Evolutionary conservation across 2,888 invertebrate genomes (phyloP).

Genomic region (Mantis religiosa): DNA sequence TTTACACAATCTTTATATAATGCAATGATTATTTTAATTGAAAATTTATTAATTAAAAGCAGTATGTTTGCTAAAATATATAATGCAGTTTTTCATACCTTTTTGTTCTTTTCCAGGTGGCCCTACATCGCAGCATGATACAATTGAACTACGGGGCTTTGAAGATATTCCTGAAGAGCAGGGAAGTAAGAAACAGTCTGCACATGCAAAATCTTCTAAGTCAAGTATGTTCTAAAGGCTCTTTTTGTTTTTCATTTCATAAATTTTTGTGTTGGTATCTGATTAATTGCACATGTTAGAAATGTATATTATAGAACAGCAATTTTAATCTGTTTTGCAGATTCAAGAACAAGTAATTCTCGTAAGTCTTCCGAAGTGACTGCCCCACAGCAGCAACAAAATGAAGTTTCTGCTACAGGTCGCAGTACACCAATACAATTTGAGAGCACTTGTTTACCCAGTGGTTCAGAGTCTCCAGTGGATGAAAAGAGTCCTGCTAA

Average conservation of each 20-base stretch:
- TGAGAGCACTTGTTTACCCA: not conserved
- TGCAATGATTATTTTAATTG: no score
- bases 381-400: not conserved
- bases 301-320: not conserved
- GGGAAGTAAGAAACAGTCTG: conserved; percentile 44
- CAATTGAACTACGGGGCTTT: conserved; percentile 90
- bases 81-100: not conserved
- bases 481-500: not conserved
- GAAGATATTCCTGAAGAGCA: conserved; percentile 61
- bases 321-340: not conserved
- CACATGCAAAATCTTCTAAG: conserved; percentile 37
- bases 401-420: conserved; percentile 38
- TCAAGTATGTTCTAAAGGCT: not conserved
- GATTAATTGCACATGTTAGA: not conserved
- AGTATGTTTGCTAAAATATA: no score
- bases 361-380: conserved; percentile 7
- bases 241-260: not conserved
- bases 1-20: no score
- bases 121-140: conserved; percentile 85
- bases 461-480: not conserved
- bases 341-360: not conserved
- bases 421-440: conserved; percentile 43
- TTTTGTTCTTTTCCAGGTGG: conserved; percentile 65
- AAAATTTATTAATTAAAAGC: no score
- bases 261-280: not conserved